Base-by-base conservation (phyloP, 2,113 vertebrate genomes). In the Australoheros scitulus region DNA sequence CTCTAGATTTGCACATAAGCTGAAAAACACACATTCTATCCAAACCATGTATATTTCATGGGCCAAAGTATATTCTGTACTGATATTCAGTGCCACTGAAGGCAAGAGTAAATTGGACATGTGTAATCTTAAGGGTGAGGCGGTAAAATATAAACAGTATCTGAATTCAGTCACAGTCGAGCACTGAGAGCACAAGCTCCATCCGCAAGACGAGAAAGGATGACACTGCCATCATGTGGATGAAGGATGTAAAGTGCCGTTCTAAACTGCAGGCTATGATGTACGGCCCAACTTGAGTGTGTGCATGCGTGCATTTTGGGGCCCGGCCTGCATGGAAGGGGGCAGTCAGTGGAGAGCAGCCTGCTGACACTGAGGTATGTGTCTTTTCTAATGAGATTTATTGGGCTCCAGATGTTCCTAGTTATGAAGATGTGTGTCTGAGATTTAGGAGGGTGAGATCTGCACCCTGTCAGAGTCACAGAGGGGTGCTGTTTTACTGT, bases 191-290 rank as follows among this genome's bases (percentile, higher is more conserved):
- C 38, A 50, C 2, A 17, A 26, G 61, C 17, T 11, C 47, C 29
- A 34, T 61, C 10, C 80, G 63, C 77, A 52, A 58, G 13, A 47
- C 41, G 57, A 18, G 80, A 83, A 86, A 92, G 93, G 75, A 38
- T 86, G 80, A 95, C 84, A 94, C 91, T 94, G 94, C 94, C 94
- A 90, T 89, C 93, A 64, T 91, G 93, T 95, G 95, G 94, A 60
- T 59, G 0, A 3, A 63, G 61, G 14, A 43, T 87, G 78, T 77
- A 88, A 91, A 20, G 60, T 32, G 15, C 6, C 2, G 6, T 15
- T 74, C 7, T 18, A 11, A 76, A 47, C 18, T 38, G 15, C 11
- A 63, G 11, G 61, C 20, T 47, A 11, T 63, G 61, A 57, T 72
- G 77, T 64, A 47, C 38, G 58, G 6, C 43, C 18, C 6, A 50